Evolutionary conservation across 2,797 vertebrate genomes (phyloP).

Genomic region (Anguilla pacifica): DNA sequence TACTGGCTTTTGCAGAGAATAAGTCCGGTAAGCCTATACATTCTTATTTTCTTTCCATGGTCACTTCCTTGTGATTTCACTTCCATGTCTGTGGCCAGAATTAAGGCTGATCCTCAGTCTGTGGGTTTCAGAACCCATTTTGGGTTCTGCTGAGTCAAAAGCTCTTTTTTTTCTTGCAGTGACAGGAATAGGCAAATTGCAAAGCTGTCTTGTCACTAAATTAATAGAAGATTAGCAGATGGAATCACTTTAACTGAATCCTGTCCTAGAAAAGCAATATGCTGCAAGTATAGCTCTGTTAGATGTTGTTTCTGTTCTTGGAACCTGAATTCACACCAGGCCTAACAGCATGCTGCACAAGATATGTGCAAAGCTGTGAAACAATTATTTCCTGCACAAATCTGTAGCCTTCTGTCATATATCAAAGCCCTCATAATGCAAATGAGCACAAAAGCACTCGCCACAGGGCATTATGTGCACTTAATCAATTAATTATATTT

Average conservation of each 20-base stretch:
- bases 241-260: no score
- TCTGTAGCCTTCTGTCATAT: not conserved
- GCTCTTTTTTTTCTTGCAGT: not conserved
- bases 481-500: no score
- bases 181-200: not conserved
- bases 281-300: not conserved
- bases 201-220: not conserved
- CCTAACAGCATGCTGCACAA: not conserved
- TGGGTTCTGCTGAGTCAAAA: not conserved
- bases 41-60: conserved; percentile 28
- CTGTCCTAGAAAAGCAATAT: not conserved
- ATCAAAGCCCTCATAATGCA: no score
- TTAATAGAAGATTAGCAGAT: not conserved
- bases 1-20: conserved; percentile 79
- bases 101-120: not conserved
- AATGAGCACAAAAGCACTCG: no score
- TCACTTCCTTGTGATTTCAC: not conserved
- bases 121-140: not conserved
- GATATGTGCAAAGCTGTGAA: not conserved
- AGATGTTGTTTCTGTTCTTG: not conserved
- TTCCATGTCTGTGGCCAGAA: not conserved
- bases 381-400: not conserved
- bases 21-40: conserved; percentile 88
- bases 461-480: no score
- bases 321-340: not conserved